phyloP scores from a whole-genome alignment of 2,113 vertebrate genomes.

The Chionis minor region DNA sequence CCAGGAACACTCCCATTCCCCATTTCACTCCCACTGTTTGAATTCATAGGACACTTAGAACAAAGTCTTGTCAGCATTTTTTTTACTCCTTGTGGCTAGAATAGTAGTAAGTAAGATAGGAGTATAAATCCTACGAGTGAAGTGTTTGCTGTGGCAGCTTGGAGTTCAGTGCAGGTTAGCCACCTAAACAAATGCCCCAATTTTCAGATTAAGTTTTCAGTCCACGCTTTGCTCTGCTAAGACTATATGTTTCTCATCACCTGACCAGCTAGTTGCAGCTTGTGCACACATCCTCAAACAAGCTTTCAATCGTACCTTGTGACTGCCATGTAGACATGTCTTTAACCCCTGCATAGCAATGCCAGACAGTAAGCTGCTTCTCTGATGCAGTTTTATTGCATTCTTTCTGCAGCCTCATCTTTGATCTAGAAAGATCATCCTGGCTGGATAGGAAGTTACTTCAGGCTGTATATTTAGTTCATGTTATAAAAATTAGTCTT shows the following conservation, averaged over 20 bases:
- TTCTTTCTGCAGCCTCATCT: slow-evolving; percentile 14
- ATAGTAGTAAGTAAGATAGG: not conserved
- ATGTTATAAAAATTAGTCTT: not conserved
- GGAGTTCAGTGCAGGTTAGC: not conserved
- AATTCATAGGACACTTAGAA: not conserved
- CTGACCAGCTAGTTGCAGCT: not conserved
- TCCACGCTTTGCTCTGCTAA: not conserved
- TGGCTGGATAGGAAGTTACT: slow-evolving; percentile 3
- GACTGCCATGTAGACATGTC: not conserved
- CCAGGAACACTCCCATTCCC: not conserved
- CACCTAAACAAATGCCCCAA: not conserved
- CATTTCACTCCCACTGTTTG: not conserved
- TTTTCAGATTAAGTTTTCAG: not conserved
- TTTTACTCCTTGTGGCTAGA: not conserved
- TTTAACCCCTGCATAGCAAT: not conserved
- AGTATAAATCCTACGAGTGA: not conserved
- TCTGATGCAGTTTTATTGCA: not conserved
- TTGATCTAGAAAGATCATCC: not conserved
- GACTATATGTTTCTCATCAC: not conserved
- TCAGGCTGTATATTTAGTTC: not conserved
- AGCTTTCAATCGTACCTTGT: not conserved
- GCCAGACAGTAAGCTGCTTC: not conserved
- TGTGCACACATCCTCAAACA: not conserved
- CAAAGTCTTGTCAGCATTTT: not conserved
- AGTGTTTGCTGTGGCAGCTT: not conserved